phyloP scores from a whole-genome alignment of 2,888 invertebrate genomes.

The Cabera pusaria region DNA sequence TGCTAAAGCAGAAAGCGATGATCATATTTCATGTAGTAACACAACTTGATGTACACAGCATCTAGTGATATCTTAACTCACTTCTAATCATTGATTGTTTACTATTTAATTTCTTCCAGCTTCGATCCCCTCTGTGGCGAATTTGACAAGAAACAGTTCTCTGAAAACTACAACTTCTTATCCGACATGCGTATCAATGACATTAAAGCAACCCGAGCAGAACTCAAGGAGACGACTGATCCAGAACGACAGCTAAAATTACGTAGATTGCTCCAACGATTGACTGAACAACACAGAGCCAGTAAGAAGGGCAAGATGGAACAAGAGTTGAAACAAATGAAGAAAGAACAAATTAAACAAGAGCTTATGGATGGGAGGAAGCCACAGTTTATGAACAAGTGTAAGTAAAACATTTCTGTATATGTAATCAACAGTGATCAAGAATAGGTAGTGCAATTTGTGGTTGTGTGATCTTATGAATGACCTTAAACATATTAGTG shows the following conservation, averaged over 20 bases:
- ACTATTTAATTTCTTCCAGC: slow-evolving; percentile 69
- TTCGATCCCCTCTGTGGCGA: slow-evolving; percentile 94
- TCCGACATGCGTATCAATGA: slow-evolving; percentile 88
- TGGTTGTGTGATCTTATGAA: too few species aligned
- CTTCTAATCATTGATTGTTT: too few species aligned
- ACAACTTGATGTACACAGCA: too few species aligned
- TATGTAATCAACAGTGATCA: too few species aligned
- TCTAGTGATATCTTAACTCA: too few species aligned
- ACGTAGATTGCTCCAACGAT: slow-evolving; percentile 87
- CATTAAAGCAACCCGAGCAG: slow-evolving; percentile 83
- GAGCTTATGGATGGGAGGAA: slow-evolving; percentile 86
- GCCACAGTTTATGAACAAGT: slow-evolving; percentile 85
- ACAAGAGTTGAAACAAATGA: slow-evolving; percentile 54
- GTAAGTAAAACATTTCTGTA: too few species aligned
- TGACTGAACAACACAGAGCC: slow-evolving; percentile 90
- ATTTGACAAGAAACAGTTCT: slow-evolving; percentile 89
- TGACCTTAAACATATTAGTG: too few species aligned
- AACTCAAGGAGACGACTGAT: slow-evolving; percentile 84
- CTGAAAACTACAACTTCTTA: slow-evolving; percentile 90
- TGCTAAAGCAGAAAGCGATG: too few species aligned
- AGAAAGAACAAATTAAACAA: slow-evolving; percentile 77
- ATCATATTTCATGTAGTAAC: too few species aligned
- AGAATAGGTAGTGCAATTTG: too few species aligned
- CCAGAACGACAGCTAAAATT: slow-evolving; percentile 85
- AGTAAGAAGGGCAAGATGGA: slow-evolving; percentile 82